These are phyloP conservation scores for Podotricha telesiphe DNA, from an alignment of 2,888 invertebrate genomes.

Conservation along the genomic window DNA sequence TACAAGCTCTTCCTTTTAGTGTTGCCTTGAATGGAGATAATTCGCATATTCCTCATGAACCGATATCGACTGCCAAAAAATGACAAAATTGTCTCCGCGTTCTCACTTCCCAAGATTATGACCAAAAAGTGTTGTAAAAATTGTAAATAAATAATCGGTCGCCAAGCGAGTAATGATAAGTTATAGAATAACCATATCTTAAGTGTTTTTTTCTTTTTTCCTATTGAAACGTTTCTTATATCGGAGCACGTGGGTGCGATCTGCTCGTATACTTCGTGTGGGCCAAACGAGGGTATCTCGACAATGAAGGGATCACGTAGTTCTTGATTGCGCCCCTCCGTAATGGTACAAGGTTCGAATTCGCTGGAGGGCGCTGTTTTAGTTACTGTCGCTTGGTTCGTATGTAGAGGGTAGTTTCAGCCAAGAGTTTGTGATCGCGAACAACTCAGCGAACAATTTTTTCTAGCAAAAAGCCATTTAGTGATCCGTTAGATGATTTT, in stretches of 20 bases:
- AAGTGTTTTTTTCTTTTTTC: conserved; percentile 65
- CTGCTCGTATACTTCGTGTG: conserved; percentile 61
- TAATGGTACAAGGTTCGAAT: neutral
- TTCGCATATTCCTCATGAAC: conserved; percentile 34
- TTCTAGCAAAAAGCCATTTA: conserved; percentile 59
- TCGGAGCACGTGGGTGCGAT: conserved; percentile 49
- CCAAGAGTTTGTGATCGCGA: conserved; percentile 9
- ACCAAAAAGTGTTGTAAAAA: conserved; percentile 69
- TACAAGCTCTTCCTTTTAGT: neutral
- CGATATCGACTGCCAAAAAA: conserved; percentile 43
- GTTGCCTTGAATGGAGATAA: conserved; percentile 10
- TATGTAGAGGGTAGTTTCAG: conserved; percentile 19
- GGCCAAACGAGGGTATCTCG: conserved; percentile 79
- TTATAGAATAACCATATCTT: conserved; percentile 78
- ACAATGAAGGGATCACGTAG: conserved; percentile 74
- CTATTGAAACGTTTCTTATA: conserved; percentile 46
- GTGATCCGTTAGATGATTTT: conserved; percentile 50
- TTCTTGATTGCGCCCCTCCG: conserved; percentile 57
- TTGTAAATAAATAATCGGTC: conserved; percentile 49
- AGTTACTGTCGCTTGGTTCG: conserved; percentile 36
- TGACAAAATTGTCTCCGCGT: conserved; percentile 52
- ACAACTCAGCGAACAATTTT: conserved; percentile 57
- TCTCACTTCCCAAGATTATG: conserved; percentile 71
- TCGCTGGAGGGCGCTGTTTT: conserved; percentile 48
- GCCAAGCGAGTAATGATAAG: conserved; percentile 57